Percentiles rank a stretch among this genome's conserved stretches.
Conservation (phyloP, 2,113 vertebrate genomes). For the Brachyhypopomus gauderio region DNA sequence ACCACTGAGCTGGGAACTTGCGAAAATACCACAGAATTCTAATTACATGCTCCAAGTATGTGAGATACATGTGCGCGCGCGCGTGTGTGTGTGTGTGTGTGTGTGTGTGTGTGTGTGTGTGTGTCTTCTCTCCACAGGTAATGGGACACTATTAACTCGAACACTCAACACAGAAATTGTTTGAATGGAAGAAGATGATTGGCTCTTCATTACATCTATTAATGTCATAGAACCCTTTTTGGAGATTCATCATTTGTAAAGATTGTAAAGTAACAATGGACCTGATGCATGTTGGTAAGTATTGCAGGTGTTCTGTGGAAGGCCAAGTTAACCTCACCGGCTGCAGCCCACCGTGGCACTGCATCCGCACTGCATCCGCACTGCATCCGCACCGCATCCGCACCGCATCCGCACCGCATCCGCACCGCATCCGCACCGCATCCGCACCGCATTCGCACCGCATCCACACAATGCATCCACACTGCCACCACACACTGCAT, state of each 20-base stretch:
- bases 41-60: too few species aligned
- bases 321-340: not conserved
- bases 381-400: not conserved
- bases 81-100: too few species aligned
- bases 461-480: too few species aligned
- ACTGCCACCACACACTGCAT: not conserved
- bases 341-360: not conserved
- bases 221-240: not conserved
- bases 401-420: not conserved
- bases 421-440: not conserved
- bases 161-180: not conserved
- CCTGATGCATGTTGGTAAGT: too few species aligned
- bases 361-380: not conserved
- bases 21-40: too few species aligned
- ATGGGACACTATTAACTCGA: not conserved
- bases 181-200: not conserved
- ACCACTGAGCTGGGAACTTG: too few species aligned
- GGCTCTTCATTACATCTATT: not conserved
- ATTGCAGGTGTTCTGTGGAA: too few species aligned
- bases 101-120: too few species aligned
- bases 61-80: too few species aligned
- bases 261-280: too few species aligned
- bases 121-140: not conserved
- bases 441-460: too few species aligned
- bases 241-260: too few species aligned